phyloP scores from a whole-genome alignment of 2,888 invertebrate species.

The Temnothorax unifasciatus region DNA sequence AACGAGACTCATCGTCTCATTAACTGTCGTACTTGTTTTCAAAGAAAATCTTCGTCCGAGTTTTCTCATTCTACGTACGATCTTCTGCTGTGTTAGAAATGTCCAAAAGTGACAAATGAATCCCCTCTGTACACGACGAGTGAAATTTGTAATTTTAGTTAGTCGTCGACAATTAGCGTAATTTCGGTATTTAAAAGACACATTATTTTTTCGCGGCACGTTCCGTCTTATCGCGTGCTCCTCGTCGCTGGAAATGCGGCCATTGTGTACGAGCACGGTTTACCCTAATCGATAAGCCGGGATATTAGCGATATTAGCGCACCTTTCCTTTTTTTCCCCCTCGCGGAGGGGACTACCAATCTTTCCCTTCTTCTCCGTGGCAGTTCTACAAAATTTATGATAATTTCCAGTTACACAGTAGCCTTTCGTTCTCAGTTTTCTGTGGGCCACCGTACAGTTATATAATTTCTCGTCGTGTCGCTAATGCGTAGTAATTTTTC shows the following conservation, averaged over 20 bases:
- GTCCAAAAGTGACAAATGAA: constrained; percentile 46
- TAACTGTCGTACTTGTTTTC: constrained; percentile 53
- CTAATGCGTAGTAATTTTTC: constrained; percentile 55
- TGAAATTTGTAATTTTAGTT: constrained; percentile 45
- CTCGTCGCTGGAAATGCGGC: constrained; percentile 50
- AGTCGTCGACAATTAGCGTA: constrained; percentile 63
- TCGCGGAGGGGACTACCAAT: not conserved
- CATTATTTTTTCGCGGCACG: constrained; percentile 58
- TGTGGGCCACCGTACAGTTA: not conserved
- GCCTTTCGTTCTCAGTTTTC: constrained; percentile 47
- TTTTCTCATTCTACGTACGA: constrained; percentile 31
- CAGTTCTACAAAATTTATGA: constrained; percentile 69
- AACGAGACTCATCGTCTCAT: constrained; percentile 56
- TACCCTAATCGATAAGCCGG: constrained; percentile 72
- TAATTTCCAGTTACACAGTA: constrained; percentile 55
- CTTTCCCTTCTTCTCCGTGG: constrained; percentile 7
- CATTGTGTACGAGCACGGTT: constrained; percentile 29
- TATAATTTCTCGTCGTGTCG: constrained; percentile 53
- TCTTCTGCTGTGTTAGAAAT: constrained; percentile 1
- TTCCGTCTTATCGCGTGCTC: constrained; percentile 62
- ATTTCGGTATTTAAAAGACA: constrained; percentile 65
- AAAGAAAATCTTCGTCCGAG: constrained; percentile 50
- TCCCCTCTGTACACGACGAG: not conserved
- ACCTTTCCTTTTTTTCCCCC: constrained; percentile 29
- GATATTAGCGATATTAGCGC: constrained; percentile 76